Evolutionary conservation across 2,888 invertebrate species (phyloP), one percentile per base, ranked within the genome.

Genomic region (Rhagonycha lutea): DNA sequence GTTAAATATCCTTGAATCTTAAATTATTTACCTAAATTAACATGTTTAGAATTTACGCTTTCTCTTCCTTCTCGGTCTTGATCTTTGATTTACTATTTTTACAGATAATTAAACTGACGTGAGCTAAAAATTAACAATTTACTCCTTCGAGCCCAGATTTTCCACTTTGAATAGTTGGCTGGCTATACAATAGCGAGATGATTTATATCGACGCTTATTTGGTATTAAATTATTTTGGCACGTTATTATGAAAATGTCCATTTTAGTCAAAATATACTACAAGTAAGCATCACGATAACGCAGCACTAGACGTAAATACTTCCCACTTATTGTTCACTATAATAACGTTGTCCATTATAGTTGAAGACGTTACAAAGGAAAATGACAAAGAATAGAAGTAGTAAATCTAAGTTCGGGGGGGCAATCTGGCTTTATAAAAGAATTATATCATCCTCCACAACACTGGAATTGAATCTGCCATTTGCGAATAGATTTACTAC

Each of bases 361-460:
- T 80, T 83, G 83, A 83, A 84, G 83, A 84, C 82, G 83, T 84
- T 83, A 83, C 84, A 84, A 85, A 85, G 82, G 84, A 83, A 85
- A 84, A 85, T 83, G 85, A 85, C 85, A 82, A 84, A 85, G 84
- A 84, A 84, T 84, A 82, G 84, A 82, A 83, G 83, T 81, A 83
- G 84, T 85, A 85, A 85, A 85, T 85, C 84, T 84, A 83, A 18
- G 83, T 83, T 83, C 81, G 82, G 80, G 76, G 68, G 70, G 79
- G 81, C 80, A 82, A 81, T 81, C 80, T 81, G 81, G 82, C 83
- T 83, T 82, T 82, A 79, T 79, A 76, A 79, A 82, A 79, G 81
- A 83, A 84, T 84, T 84, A 82, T 80, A 80, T 82, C 80, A 79
- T 81, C 79, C 70, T 79, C 79, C 78, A 73, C 76, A 79, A 78